Percentiles rank a stretch among this genome's conserved stretches.
These are phyloP conservation scores for Drosophila nasuta DNA, from an alignment of 1,140 invertebrate species.

Conservation along the genomic window DNA sequence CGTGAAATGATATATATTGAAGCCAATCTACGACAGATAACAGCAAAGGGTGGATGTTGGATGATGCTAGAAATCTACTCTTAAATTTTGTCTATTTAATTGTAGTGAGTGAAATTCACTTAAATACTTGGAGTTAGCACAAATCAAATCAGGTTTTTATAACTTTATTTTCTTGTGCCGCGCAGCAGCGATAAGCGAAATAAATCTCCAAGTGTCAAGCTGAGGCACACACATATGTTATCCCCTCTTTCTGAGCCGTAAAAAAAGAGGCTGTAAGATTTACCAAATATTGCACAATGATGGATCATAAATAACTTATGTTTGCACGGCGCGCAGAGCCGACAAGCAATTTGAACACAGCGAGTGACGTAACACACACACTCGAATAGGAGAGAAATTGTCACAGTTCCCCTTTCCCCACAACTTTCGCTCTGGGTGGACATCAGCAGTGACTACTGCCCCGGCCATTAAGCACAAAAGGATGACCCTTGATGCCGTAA, in stretches of 20 bases:
- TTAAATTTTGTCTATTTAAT: slow-evolving; percentile 2
- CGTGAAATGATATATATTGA: slow-evolving; percentile 64
- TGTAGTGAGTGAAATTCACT: slow-evolving; percentile 32
- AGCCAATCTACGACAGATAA: background rate
- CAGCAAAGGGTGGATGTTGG: slow-evolving; percentile 11
- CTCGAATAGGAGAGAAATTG: slow-evolving; percentile 15
- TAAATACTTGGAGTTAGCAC: slow-evolving; percentile 38
- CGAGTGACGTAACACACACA: slow-evolving; percentile 68
- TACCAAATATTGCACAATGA: slow-evolving; percentile 83
- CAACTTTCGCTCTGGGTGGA: slow-evolving; percentile 8
- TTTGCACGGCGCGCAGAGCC: slow-evolving; percentile 40
- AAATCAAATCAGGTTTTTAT: slow-evolving; percentile 71
- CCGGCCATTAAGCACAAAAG: slow-evolving; percentile 80
- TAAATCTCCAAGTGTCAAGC: slow-evolving; percentile 77
- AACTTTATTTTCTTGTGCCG: slow-evolving; percentile 65
- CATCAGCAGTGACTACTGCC: slow-evolving; percentile 34
- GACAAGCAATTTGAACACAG: slow-evolving; percentile 15
- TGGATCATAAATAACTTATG: slow-evolving; percentile 84
- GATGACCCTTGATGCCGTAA: slow-evolving; percentile 82
- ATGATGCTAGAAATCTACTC: background rate
- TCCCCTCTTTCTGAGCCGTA: slow-evolving; percentile 46
- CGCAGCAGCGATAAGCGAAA: slow-evolving; percentile 67
- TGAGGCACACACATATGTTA: slow-evolving; percentile 71
- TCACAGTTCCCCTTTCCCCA: background rate
- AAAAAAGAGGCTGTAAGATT: slow-evolving; percentile 74